A percentile compares a stretch with the other conserved stretches of the same genome.
These are phyloP conservation scores for Sylvilagus floridanus DNA, from an alignment of 2,797 vertebrate species.

Conservation along the genomic window DNA sequence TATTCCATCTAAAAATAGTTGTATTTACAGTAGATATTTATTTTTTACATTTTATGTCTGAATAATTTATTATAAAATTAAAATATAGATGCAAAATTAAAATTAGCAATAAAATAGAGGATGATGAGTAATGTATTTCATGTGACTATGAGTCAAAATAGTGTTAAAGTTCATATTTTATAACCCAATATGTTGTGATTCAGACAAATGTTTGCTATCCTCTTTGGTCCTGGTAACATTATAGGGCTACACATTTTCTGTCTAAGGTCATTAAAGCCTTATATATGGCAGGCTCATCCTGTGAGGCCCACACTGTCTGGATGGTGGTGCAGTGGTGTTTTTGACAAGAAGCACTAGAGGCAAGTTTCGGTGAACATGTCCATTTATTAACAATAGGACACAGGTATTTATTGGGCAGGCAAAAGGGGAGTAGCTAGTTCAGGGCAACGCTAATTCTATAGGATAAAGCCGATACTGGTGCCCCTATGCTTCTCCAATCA, in stretches of 20 bases:
- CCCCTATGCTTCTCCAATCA: too few species aligned
- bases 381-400: too few species aligned
- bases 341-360: too few species aligned
- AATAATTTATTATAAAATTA: slow-evolving; percentile 30
- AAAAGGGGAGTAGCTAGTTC: too few species aligned
- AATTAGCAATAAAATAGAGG: not conserved
- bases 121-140: not conserved
- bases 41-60: slow-evolving; percentile 24
- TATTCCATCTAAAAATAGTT: not conserved
- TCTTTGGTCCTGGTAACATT: not conserved
- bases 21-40: not conserved
- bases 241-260: not conserved
- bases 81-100: slow-evolving; percentile 35
- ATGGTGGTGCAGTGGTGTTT: too few species aligned
- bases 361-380: too few species aligned
- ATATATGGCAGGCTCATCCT: not conserved
- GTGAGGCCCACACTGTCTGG: too few species aligned
- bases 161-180: not conserved
- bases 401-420: too few species aligned
- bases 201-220: not conserved
- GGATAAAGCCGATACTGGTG: too few species aligned
- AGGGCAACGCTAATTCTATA: too few species aligned
- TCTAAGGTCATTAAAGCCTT: not conserved
- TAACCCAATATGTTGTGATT: slow-evolving; percentile 33
- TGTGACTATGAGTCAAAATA: not conserved